Conservation (phyloP, 2,113 vertebrate genomes). For the Rhynchomys soricoides region DNA sequence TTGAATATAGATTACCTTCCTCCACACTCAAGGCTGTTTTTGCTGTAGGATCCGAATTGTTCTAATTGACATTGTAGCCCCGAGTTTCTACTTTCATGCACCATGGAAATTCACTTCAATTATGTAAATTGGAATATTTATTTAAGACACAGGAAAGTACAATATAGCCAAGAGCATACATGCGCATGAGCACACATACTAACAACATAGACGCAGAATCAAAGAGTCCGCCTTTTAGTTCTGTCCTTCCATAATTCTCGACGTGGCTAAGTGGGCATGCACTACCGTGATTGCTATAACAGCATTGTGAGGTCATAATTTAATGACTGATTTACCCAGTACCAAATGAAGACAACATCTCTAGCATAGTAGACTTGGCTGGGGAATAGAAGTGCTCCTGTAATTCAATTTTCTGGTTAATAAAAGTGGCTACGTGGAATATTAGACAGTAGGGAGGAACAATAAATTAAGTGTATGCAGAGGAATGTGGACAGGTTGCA, state of each 20-base stretch:
- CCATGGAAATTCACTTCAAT: constrained; percentile 79
- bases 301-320: background rate
- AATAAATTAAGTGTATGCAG: background rate
- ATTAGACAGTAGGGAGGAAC: constrained; percentile 42
- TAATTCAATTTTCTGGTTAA: constrained; percentile 63
- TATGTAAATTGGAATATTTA: constrained; percentile 83
- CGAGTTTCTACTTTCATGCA: constrained; percentile 69
- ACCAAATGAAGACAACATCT: constrained; percentile 55
- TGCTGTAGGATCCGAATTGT: background rate
- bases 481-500: background rate
- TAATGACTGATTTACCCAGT: constrained; percentile 20
- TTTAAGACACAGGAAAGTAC: constrained; percentile 80
- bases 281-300: background rate
- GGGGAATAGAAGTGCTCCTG: background rate
- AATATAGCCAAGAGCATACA: constrained; percentile 70
- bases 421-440: constrained; percentile 48
- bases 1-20: background rate
- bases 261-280: background rate
- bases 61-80: constrained; percentile 66
- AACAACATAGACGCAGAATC: background rate
- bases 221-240: background rate
- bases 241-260: background rate
- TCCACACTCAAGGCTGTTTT: constrained; percentile 5
- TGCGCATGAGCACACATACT: background rate
- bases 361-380: background rate